Base-by-base conservation (phyloP, 53 echinoderm and acorn worm species). In the Luidia sarsii region DNA sequence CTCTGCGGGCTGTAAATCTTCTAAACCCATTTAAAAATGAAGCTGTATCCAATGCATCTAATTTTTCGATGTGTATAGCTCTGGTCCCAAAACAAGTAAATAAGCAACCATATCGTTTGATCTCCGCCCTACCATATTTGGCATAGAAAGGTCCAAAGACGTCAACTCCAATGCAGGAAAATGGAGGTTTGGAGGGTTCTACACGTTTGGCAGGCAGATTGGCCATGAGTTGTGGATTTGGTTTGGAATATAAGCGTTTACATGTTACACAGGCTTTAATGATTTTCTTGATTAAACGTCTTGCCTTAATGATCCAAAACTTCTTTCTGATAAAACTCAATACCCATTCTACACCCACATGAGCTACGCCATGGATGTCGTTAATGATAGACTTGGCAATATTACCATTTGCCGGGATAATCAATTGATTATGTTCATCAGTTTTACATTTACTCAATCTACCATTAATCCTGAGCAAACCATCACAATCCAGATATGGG, bases 21-120 rank as follows among this genome's bases (percentile, higher is more conserved):
- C 83, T 65, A 8, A 91, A 32, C 2, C 83, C 91, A 64, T 57
- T 79, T 3, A 91, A 56, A 39, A 82, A 91, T 1, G 86, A 71
- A 18, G 75, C 77, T 25, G 86, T 75, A 21, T 86, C 90, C 9
- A 86, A 18, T 16, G 75, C 23, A 39, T 75, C 59, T 33, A 82
- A 39, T 7, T 65, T 73, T 31, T 90, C 86, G 39, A 86, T 54
- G 39, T 82, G 86, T 15, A 90, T 39, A 10, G 82, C 90, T 73
- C 86, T 81, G 2, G 80, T 57, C 7, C 25, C 54, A 14, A 90
- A 50, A 48, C 90, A 85, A 33, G 90, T 90, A 36, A 81, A 90
- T 32, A 33, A 39, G 52, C 54, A 79, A 79, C 5, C 59, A 68
- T 22, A 53, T 14, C 21, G 68, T 56, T 14, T 79, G 70, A 1